Percentiles rank a stretch among this genome's conserved stretches.
Conservation (phyloP, 2,888 invertebrate species). For the Macrosoma leucophasiata region DNA sequence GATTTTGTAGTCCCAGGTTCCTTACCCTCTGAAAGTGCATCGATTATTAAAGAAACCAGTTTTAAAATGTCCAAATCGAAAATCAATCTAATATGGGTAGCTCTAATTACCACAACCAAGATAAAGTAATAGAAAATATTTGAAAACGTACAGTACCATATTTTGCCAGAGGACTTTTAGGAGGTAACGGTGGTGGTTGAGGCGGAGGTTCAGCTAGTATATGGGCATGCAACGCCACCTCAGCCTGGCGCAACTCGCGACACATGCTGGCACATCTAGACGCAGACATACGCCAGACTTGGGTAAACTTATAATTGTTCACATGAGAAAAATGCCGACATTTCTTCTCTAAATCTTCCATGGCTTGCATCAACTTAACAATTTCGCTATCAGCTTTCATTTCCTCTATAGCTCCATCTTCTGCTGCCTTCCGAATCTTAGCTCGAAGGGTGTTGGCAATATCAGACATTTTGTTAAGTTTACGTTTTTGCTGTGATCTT, state of each 20-base stretch:
- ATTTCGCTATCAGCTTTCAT: conserved; percentile 81
- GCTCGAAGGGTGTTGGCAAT: conserved; percentile 78
- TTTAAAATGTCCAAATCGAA: no score
- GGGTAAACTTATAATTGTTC: conserved; percentile 78
- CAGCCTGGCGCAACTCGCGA: conserved; percentile 46
- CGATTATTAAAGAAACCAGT: no score
- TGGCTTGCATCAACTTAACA: conserved; percentile 78
- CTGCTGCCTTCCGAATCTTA: conserved; percentile 80
- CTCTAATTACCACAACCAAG: not conserved
- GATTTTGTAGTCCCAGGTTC: no score
- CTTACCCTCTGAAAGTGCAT: no score
- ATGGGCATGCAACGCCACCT: conserved; percentile 62
- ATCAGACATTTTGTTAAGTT: conserved; percentile 86
- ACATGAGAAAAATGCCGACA: conserved; percentile 78
- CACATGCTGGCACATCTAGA: conserved; percentile 40
- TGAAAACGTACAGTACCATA: no score
- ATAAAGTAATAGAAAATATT: not conserved
- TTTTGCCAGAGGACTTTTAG: conserved; percentile 47
- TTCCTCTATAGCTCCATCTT: conserved; percentile 79
- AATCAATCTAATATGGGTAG: not conserved
- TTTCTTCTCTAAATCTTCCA: conserved; percentile 82
- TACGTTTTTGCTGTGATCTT: conserved; percentile 85
- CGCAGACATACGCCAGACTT: conserved; percentile 65
- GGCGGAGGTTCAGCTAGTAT: conserved; percentile 59
- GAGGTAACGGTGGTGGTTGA: conserved; percentile 48